Evolutionary conservation across 53 echinoderm and acorn worm genomes (phyloP), one percentile per base, ranked within the genome.

Genomic region (Arbacia lixula): DNA sequence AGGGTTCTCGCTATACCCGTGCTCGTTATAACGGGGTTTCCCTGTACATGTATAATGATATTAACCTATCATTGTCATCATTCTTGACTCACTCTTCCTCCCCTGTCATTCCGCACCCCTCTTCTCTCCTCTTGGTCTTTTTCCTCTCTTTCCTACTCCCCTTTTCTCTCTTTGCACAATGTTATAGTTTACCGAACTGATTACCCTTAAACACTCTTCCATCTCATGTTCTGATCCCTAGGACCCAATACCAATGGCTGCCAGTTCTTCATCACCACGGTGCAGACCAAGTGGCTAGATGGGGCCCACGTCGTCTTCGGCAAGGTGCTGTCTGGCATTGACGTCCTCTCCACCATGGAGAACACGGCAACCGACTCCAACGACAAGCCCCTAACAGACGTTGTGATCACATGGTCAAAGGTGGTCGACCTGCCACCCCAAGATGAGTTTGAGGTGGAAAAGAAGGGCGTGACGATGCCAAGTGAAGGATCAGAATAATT

Each of bases 201-300:
- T n/a, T n/a, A n/a, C n/a, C n/a, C n/a, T n/a, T n/a, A n/a, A n/a
- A n/a, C 46, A 14, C 46, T 14, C 46, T 46, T 46, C 14, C 46
- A 46, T 46, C 14, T 10, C 14, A 8, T 46, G 14, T 46, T 29
- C 72, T 35, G 36, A 30, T 52, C 11, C 30, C 14, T 76, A 95
- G 95, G 95, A 38, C 87, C 90, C 30, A 66, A 95, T 72, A 92
- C 95, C 51, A 95, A 95, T 39, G 92, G 95, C 30, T 95, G 92
- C 76, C 95, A 95, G 84, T 95, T 95, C 72, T 95, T 85, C 90
- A 95, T 95, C 86, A 95, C 92, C 19, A 88, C 92, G 6, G 67
- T 69, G 31, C 85, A 88, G 78, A 92, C 95, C 0, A 28, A 83
- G 12, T 95, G 95, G 95, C 69, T 95, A 69, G 84, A 95, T 46